Evolutionary conservation across 64 coral and sea anemone genomes (phyloP).

Genomic region (Montipora foliosa): DNA sequence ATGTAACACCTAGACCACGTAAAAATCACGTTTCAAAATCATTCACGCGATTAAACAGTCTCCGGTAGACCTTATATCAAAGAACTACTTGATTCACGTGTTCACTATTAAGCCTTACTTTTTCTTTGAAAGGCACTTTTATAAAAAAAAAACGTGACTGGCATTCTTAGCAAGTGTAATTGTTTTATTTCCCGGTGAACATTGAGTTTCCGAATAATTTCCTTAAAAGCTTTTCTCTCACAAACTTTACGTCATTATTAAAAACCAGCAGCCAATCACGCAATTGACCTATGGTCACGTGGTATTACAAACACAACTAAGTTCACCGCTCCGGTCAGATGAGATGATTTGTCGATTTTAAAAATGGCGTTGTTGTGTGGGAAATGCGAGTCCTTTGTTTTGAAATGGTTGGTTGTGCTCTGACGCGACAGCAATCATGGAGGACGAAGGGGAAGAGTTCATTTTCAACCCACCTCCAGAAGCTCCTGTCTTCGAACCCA

Average conservation of each 20-base stretch:
- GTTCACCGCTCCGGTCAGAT: slow-evolving; percentile 73
- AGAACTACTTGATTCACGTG: background rate
- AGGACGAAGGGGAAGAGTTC: slow-evolving; percentile 86
- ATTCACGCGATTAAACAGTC: background rate
- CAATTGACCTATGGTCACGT: slow-evolving; percentile 59
- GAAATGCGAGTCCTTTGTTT: slow-evolving; percentile 97
- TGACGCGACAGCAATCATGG: slow-evolving; percentile 72
- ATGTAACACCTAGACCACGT: background rate
- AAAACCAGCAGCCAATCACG: slow-evolving; percentile 76
- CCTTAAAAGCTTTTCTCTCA: background rate
- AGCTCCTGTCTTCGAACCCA: slow-evolving; percentile 98
- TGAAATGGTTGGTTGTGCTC: slow-evolving; percentile 82
- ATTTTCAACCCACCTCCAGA: slow-evolving; percentile 93
- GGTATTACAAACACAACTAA: slow-evolving; percentile 36
- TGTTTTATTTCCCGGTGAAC: too few species aligned
- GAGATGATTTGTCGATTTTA: slow-evolving; percentile 98
- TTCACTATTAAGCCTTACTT: background rate
- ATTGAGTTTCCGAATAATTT: background rate
- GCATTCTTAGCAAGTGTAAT: background rate
- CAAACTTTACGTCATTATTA: slow-evolving; percentile 45
- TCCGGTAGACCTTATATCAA: background rate
- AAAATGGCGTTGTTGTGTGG: slow-evolving; percentile 96
- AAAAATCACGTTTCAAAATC: background rate
- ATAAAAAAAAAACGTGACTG: background rate
- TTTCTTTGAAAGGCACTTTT: too few species aligned